Evolutionary conservation across 2,888 invertebrate species (phyloP).

Genomic region (Saturnia japonica): DNA sequence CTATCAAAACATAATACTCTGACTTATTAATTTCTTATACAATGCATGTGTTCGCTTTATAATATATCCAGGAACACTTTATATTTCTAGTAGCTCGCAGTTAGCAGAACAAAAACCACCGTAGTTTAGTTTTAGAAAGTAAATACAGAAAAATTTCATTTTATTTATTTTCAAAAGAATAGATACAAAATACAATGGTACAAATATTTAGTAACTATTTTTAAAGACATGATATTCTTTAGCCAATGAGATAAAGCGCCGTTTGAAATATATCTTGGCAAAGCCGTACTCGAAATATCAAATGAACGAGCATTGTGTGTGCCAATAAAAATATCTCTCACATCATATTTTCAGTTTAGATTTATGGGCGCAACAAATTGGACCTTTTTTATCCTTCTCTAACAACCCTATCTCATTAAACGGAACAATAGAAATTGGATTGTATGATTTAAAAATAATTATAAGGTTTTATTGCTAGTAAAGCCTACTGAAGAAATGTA

Average conservation of each 20-base stretch:
- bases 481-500: no score
- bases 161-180: no score
- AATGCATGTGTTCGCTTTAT: no score
- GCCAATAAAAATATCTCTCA: conserved; percentile 22
- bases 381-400: background rate
- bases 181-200: background rate
- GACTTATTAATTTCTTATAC: no score
- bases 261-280: conserved; percentile 23
- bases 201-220: background rate
- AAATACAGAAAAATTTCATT: no score
- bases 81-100: no score
- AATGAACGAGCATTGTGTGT: conserved; percentile 16
- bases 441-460: background rate
- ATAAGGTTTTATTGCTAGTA: background rate
- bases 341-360: conserved; percentile 19
- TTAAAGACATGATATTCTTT: conserved; percentile 3
- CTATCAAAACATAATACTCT: no score
- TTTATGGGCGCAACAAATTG: conserved; percentile 16
- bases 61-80: no score
- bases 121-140: no score
- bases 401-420: background rate
- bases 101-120: no score
- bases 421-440: background rate
- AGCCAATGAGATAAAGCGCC: conserved; percentile 16
- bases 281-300: conserved; percentile 15